These are phyloP conservation scores for Atta texana DNA, from an alignment of 1,140 invertebrate genomes.

Conservation along the genomic window DNA sequence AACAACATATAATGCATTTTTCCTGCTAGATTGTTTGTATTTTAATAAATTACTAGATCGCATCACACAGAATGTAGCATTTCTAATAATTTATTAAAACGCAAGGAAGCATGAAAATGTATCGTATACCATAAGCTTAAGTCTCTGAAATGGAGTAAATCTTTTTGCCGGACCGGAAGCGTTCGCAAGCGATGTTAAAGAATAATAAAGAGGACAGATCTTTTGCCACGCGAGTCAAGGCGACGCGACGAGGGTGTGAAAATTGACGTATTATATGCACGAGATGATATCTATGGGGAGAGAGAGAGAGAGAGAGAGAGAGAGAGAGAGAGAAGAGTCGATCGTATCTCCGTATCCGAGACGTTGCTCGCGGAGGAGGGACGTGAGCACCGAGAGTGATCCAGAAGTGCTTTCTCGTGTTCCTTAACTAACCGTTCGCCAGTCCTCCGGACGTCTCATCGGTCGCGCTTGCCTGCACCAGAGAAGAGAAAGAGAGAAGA, in stretches of 20 bases:
- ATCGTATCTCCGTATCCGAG: conserved; percentile 73
- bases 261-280: conserved; percentile 85
- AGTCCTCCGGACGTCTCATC: conserved; percentile 74
- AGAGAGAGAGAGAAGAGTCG: conserved; percentile 58
- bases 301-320: conserved; percentile 1
- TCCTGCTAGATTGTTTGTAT: too few species aligned
- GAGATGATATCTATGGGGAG: conserved; percentile 77
- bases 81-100: too few species aligned
- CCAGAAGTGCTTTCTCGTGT: conserved; percentile 86
- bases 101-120: too few species aligned
- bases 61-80: too few species aligned
- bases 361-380: conserved; percentile 70
- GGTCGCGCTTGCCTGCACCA: conserved; percentile 66
- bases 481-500: neutral
- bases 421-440: conserved; percentile 84
- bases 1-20: too few species aligned
- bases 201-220: conserved; percentile 34
- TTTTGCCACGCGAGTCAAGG: conserved; percentile 58
- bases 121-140: too few species aligned
- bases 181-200: neutral
- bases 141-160: too few species aligned
- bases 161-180: neutral
- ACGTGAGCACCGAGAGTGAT: conserved; percentile 80
- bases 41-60: too few species aligned
- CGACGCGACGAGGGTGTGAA: conserved; percentile 81